phyloP scores from a whole-genome alignment of 2,113 vertebrate species.

The Chaetodon auriga region DNA sequence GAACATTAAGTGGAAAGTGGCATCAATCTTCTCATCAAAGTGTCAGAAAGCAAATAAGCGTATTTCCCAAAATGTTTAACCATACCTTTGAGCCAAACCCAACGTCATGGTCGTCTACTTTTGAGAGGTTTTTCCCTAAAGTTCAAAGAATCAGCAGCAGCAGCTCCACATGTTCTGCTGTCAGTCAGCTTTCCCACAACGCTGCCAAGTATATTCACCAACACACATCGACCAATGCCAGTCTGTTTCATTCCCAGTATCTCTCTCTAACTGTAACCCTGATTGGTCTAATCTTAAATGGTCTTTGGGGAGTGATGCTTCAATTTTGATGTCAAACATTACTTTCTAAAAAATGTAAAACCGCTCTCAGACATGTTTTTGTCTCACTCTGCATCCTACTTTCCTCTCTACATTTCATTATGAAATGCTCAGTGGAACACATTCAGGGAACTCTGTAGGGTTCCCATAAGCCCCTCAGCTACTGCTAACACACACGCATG shows the following conservation, averaged over 20 bases:
- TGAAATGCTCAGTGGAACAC: constrained; percentile 19
- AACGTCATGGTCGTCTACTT: background rate
- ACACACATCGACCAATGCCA: background rate
- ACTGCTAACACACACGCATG: constrained; percentile 30
- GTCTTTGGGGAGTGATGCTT: background rate
- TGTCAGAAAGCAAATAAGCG: no score
- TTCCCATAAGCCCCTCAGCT: constrained; percentile 52
- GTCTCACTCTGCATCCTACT: background rate
- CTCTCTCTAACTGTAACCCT: background rate
- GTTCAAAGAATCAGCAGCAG: background rate
- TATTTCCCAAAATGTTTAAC: background rate
- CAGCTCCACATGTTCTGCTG: background rate
- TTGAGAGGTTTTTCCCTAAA: background rate
- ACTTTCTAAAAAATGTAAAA: background rate
- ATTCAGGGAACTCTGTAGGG: constrained; percentile 21
- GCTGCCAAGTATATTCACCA: background rate
- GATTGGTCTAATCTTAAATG: background rate
- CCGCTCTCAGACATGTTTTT: constrained; percentile 1
- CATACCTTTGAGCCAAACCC: background rate
- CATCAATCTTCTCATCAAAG: no score
- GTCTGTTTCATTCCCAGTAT: background rate
- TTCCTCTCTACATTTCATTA: constrained; percentile 2
- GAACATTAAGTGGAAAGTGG: background rate
- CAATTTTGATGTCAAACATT: background rate
- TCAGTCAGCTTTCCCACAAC: background rate